Evolutionary conservation across 2,888 invertebrate genomes (phyloP), one percentile per base, ranked within the genome.

Genomic region (Tachina lurida): DNA sequence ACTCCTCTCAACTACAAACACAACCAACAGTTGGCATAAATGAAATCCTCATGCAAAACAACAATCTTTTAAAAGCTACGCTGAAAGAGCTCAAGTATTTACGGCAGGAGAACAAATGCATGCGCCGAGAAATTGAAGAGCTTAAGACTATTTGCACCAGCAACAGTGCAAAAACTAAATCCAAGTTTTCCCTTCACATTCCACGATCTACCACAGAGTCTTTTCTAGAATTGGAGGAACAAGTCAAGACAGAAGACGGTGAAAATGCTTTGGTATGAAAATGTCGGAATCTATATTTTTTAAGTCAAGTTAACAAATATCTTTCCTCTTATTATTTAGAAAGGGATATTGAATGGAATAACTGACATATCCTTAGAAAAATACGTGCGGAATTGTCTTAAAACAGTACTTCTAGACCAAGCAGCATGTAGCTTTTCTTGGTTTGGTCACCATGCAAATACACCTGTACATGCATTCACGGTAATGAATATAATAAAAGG

Each of bases 261-360:
- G 54, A 77, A 77, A 67, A 22, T 77, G 54, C 77, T 65, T 77
- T 77, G 68, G 77, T 77, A 68, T 77, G 77, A 77, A 77, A 67
- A 39, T 68, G 62, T 67, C 68, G 74, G 74, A 74, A 63, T 77
- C 47, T 56, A 41, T 77, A 68, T 77, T 68, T 77, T 54, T 77
- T n/a, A 68, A 39, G 52, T 74, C 62, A 77, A 68, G 39, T 62
- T 78, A 68, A 68, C 39, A 60, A 68, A 39, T 68, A 54, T 54
- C 19, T 54, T 54, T 68, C 13, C 22, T 77, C 22, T 22, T 54
- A 67, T 77, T 68, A 58, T 68, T 67, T 17, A 77, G 68, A 68
- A 19, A 77, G 68, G 68, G 47, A 77, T 67, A 54, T 77, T 77
- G 43, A 77, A 77, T 77, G 58, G 49, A 60, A 56, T 78, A 54